Evolutionary conservation across 2,797 vertebrate genomes (phyloP), one percentile per base, ranked within the genome.

Genomic region (Helicolenus hilgendorfi): DNA sequence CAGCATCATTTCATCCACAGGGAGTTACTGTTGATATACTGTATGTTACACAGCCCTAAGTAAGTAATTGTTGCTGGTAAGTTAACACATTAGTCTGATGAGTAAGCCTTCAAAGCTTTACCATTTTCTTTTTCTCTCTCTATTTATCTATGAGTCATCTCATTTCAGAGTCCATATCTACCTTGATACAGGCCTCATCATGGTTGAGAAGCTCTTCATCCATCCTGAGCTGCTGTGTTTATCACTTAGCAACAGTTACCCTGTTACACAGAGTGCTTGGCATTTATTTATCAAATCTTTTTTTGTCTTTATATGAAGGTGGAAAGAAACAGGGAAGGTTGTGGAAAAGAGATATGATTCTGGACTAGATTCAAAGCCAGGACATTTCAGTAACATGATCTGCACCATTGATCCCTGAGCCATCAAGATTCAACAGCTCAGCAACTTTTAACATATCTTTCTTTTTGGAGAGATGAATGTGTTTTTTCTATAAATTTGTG

Each of bases 231-330:
- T 78, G 33, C 56, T 70, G 62, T 41, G n/a, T 73, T 70, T 41
- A 53, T 93, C 88, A 80, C 87, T 76, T 79, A 89, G 91, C 89
- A 94, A 94, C 94, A 74, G 90, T 90, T 91, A 76, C 62, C 73
- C 63, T 79, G 33, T 76, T 49, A 70, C 67, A 31, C 79, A 64
- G 59, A 24, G 11, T 70, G 70, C 41, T 41, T 35, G 3, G 35
- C n/a, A 22, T 74, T 60, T 53, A 72, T 81, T 72, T 36, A 55
- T 78, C 55, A 4, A 31, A 5, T 55, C 7, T 29, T 65, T 24
- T 35, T 53, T 70, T 15, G 31, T 49, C 69, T 64, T 62, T 20
- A 31, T 64, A 29, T 56, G n/a, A 75, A n/a, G 13, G 18, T 33
- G 9, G 22, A 56, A 13, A 65, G 29, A 73, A 31, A 64, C 41